Evolutionary conservation across 2,797 vertebrate species (phyloP).

Genomic region (Muscicapa striata): DNA sequence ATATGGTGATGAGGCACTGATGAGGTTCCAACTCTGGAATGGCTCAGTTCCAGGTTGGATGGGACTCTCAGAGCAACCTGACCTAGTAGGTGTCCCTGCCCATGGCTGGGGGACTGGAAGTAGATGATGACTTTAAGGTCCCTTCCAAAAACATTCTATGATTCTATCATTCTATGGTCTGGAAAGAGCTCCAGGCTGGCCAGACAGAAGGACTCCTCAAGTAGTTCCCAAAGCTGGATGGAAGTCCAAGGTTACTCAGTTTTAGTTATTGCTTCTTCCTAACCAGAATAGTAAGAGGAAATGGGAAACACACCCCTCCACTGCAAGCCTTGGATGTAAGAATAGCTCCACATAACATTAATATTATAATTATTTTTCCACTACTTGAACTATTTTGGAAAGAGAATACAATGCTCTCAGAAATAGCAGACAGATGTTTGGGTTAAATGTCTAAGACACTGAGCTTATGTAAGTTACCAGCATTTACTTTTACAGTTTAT

Average conservation of each 20-base stretch:
- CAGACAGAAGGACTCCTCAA: not conserved
- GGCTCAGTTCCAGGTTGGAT: not conserved
- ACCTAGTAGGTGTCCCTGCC: not conserved
- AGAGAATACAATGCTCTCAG: not conserved
- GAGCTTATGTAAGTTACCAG: not conserved
- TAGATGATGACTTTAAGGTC: not conserved
- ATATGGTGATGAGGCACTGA: not conserved
- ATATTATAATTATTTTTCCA: not conserved
- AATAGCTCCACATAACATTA: not conserved
- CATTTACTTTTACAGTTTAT: not conserved
- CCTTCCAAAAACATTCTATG: not conserved
- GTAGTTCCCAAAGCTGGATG: not conserved
- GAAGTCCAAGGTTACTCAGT: not conserved
- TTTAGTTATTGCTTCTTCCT: not conserved
- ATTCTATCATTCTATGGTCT: not conserved
- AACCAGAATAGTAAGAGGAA: not conserved
- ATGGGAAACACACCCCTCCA: rapidly evolving
- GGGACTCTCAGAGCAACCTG: not conserved
- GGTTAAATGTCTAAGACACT: not conserved
- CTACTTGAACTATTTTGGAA: not conserved
- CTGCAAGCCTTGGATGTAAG: not conserved
- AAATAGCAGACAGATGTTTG: not conserved
- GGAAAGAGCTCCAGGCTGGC: not conserved
- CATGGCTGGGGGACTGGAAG: not conserved
- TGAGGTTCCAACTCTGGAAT: not conserved